These are phyloP conservation scores for Carpatolechia fugitivella DNA, from an alignment of 2,888 invertebrate species.

Conservation along the genomic window DNA sequence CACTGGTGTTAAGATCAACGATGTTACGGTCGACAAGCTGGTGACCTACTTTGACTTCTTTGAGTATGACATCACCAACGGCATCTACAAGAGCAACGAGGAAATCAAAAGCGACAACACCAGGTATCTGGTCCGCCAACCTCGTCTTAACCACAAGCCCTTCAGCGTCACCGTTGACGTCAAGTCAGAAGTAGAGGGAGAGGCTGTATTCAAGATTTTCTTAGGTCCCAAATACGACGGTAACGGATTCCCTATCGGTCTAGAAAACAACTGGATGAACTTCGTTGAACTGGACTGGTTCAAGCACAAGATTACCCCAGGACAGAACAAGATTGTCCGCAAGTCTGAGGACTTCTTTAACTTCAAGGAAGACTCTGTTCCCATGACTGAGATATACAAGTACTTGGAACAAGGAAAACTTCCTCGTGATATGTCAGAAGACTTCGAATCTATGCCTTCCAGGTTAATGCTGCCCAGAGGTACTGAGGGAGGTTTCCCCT, in stretches of 20 bases:
- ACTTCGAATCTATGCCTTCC: constrained; percentile 81
- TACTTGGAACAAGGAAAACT: constrained; percentile 75
- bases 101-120: constrained; percentile 54
- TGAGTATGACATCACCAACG: constrained; percentile 81
- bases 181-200: constrained; percentile 55
- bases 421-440: constrained; percentile 72
- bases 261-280: constrained; percentile 75
- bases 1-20: constrained; percentile 75
- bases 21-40: constrained; percentile 74
- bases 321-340: constrained; percentile 82
- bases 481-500: constrained; percentile 81
- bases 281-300: constrained; percentile 44
- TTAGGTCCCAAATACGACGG: constrained; percentile 81
- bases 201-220: constrained; percentile 77
- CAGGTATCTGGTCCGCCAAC: constrained; percentile 80
- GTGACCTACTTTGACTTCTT: constrained; percentile 80
- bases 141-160: constrained; percentile 80
- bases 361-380: constrained; percentile 81
- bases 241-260: constrained; percentile 62
- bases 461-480: constrained; percentile 87
- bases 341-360: constrained; percentile 82
- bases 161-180: constrained; percentile 69
- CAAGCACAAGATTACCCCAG: constrained; percentile 76
- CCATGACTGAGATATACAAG: constrained; percentile 79
- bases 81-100: constrained; percentile 46